Conservation (phyloP, 1,140 invertebrate genomes). For the Andricus grossulariae region DNA sequence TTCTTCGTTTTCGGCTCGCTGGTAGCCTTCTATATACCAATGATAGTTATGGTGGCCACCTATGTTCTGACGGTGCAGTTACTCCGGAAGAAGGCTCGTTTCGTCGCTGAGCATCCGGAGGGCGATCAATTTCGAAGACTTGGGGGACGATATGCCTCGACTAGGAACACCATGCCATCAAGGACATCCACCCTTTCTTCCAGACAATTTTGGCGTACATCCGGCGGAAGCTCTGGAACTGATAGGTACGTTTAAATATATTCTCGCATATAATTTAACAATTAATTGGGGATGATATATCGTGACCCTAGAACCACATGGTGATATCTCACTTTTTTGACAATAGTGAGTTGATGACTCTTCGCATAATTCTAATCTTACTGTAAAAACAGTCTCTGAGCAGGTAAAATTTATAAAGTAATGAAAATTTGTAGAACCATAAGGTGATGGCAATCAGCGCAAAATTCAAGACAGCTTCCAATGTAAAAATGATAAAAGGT, state of each 20-base stretch:
- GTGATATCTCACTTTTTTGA: no score
- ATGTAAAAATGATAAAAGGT: no score
- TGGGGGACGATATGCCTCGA: conserved; percentile 79
- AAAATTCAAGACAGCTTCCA: no score
- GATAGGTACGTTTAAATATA: conserved; percentile 46
- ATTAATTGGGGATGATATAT: background rate
- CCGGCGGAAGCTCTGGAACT: conserved; percentile 59
- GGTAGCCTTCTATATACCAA: conserved; percentile 94
- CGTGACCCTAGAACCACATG: no score
- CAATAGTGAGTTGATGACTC: no score
- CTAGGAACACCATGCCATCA: conserved; percentile 67
- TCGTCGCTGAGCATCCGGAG: conserved; percentile 80
- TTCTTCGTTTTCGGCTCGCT: conserved; percentile 93
- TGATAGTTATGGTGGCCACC: conserved; percentile 93
- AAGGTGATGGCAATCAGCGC: no score
- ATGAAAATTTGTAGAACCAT: no score
- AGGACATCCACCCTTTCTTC: conserved; percentile 51
- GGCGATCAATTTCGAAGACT: conserved; percentile 78
- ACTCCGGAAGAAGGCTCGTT: conserved; percentile 83
- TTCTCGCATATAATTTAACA: background rate
- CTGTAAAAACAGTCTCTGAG: no score
- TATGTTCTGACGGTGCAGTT: conserved; percentile 92
- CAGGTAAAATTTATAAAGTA: no score
- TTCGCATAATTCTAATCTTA: no score
- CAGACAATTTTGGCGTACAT: conserved; percentile 72